Evolutionary conservation across 2,113 vertebrate species (phyloP).

Genomic region (Pedionomus torquatus): DNA sequence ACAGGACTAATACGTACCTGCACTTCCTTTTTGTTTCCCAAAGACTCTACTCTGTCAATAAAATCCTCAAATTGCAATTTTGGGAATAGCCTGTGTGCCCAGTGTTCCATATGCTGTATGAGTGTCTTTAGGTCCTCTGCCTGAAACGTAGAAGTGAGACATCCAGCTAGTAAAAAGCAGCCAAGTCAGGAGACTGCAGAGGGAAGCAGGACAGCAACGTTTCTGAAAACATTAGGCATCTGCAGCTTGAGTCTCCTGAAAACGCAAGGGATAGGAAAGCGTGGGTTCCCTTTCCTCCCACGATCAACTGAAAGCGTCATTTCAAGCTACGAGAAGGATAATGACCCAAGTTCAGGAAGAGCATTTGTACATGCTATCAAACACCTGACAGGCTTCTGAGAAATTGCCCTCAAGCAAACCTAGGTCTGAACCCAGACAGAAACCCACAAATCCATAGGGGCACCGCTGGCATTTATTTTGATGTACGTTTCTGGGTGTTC

Average conservation of each 20-base stretch:
- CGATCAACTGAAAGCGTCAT: background rate
- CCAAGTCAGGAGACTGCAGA: background rate
- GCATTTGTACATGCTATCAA: background rate
- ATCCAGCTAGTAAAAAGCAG: background rate
- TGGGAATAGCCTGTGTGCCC: conserved; percentile 93
- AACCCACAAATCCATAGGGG: background rate
- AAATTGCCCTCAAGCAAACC: background rate
- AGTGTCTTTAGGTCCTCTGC: conserved; percentile 87
- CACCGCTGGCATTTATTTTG: background rate
- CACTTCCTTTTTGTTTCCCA: conserved; percentile 93
- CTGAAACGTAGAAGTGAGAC: conserved; percentile 68
- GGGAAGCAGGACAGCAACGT: background rate
- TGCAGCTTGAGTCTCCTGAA: background rate
- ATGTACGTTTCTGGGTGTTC: no score
- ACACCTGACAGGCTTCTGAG: background rate
- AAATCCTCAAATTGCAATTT: conserved; percentile 95
- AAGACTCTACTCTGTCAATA: conserved; percentile 85
- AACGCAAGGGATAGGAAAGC: background rate
- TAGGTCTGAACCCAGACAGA: background rate
- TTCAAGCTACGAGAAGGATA: background rate
- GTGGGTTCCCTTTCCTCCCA: background rate
- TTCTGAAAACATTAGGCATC: background rate
- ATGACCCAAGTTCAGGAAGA: background rate
- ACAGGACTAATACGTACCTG: conserved; percentile 79
- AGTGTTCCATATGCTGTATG: conserved; percentile 94